phyloP scores from a whole-genome alignment of 2,888 invertebrate genomes.

The Tyria jacobaeae region DNA sequence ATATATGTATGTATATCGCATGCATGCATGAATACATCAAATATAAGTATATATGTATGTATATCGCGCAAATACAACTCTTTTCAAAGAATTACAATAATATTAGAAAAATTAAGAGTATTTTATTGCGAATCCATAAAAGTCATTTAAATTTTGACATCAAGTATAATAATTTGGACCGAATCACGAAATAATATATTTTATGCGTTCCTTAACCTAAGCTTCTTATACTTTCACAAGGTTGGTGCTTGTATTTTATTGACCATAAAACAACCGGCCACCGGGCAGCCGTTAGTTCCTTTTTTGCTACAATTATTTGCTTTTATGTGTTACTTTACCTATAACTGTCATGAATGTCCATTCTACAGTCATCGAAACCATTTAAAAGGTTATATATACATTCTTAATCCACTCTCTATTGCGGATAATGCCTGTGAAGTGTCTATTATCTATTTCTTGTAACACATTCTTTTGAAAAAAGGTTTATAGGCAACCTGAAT shows the following conservation, averaged over 20 bases:
- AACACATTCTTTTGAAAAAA: background rate
- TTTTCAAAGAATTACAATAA: too few relatives aligned
- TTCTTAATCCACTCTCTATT: constrained; percentile 3
- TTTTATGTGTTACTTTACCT: background rate
- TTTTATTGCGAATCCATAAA: too few relatives aligned
- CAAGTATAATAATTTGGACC: background rate
- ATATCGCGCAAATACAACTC: too few relatives aligned
- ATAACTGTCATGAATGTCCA: constrained; percentile 23
- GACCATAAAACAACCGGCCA: background rate
- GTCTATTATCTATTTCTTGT: constrained; percentile 4
- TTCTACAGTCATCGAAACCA: constrained; percentile 28
- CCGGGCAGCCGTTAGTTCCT: background rate
- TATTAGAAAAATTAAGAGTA: too few relatives aligned
- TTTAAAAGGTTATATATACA: constrained; percentile 17
- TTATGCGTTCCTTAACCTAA: background rate
- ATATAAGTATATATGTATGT: too few relatives aligned
- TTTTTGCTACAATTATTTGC: background rate
- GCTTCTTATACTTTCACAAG: background rate
- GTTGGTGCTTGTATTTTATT: background rate
- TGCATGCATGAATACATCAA: too few relatives aligned
- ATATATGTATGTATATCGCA: too few relatives aligned
- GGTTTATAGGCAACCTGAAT: background rate
- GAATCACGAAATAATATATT: background rate
- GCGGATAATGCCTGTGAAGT: constrained; percentile 3
- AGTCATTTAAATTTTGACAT: too few relatives aligned